Percentiles rank a stretch among this genome's conserved stretches.
These are phyloP conservation scores for Taenioides sp. DNA, from an alignment of 2,797 vertebrate species.

Conservation along the genomic window DNA sequence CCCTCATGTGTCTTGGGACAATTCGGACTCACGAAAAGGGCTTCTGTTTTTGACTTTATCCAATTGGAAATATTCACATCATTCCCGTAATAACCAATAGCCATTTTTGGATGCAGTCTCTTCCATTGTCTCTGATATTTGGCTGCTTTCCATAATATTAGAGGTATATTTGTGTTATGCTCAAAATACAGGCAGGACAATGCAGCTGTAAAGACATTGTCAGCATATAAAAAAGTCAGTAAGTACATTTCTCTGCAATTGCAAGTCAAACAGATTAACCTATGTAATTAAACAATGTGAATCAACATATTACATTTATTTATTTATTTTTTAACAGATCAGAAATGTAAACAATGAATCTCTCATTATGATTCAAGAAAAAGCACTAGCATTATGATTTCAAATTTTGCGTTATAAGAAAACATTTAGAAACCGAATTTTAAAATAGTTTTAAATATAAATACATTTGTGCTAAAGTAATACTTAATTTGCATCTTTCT, in stretches of 20 bases:
- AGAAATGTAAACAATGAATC: not conserved
- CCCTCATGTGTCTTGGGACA: conserved; percentile 24
- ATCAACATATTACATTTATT: not conserved
- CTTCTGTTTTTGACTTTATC: conserved; percentile 19
- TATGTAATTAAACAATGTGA: not conserved
- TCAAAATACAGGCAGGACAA: conserved; percentile 9
- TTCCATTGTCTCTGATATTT: conserved; percentile 8
- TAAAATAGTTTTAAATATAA: not conserved
- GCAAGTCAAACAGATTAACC: conserved; percentile 7
- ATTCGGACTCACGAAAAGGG: conserved; percentile 32
- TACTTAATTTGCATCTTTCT: not conserved
- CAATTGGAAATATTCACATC: conserved; percentile 23
- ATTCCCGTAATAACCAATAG: conserved; percentile 8
- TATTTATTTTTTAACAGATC: conserved; percentile 3
- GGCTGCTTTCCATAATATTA: not conserved
- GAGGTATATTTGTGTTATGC: not conserved
- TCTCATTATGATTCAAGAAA: not conserved
- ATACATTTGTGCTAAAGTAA: not conserved
- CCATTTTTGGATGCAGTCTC: conserved; percentile 1
- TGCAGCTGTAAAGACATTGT: conserved; percentile 3
- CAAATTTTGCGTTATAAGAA: not conserved
- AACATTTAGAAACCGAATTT: not conserved
- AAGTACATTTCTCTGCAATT: conserved; percentile 5
- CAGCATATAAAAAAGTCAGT: conserved; percentile 2
- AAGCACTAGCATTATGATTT: not conserved